These are phyloP conservation scores for Folsomia candida DNA, from an alignment of 2,888 invertebrate genomes.

Conservation along the genomic window DNA sequence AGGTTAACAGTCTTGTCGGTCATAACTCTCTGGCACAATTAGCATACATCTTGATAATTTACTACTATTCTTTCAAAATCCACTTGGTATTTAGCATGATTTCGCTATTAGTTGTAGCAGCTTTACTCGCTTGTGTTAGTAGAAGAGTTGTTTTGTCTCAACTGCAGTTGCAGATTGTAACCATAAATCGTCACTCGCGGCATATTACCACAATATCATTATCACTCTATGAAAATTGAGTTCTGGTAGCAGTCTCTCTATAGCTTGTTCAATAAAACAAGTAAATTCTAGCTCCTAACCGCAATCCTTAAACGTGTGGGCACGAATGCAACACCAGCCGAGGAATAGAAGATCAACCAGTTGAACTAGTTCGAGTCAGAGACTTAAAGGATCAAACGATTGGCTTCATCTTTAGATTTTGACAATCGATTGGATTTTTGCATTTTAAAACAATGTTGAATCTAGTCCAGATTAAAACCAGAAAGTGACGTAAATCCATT, in stretches of 20 bases:
- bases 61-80: background rate
- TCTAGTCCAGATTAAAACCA: background rate
- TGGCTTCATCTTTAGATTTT: background rate
- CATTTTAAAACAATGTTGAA: background rate
- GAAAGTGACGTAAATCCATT: slow-evolving; percentile 4
- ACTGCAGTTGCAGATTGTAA: slow-evolving; percentile 2
- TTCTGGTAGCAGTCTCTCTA: background rate
- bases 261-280: background rate
- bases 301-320: background rate
- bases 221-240: background rate
- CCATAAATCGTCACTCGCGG: background rate
- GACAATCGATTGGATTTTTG: background rate
- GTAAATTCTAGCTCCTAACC: no score
- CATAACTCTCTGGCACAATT: slow-evolving; percentile 1
- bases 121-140: background rate
- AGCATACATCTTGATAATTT: slow-evolving; percentile 3
- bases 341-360: background rate
- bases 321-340: background rate
- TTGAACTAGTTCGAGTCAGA: background rate
- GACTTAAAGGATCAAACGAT: background rate
- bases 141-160: background rate
- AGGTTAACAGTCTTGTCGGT: background rate
- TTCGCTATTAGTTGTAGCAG: background rate
- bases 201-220: background rate
- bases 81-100: background rate